Conservation (phyloP, 2,888 invertebrate genomes). For the Rosalia funebris region DNA sequence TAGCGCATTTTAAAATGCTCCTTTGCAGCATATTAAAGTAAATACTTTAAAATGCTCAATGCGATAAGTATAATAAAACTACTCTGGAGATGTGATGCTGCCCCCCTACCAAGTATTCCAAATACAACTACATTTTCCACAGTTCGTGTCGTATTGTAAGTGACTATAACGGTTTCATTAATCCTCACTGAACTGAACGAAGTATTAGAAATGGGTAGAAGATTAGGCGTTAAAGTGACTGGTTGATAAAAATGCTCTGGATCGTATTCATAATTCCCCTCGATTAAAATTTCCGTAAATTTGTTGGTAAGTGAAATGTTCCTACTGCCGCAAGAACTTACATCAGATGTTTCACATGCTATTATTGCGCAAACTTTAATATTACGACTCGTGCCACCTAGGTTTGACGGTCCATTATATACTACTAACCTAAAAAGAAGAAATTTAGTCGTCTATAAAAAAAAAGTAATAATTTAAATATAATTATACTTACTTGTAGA, state of each 20-base stretch:
- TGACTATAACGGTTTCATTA: slow-evolving; percentile 30
- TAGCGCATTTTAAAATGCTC: no score
- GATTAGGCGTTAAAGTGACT: slow-evolving; percentile 40
- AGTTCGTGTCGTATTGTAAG: slow-evolving; percentile 26
- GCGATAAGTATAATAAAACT: slow-evolving; percentile 8
- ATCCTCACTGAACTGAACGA: slow-evolving; percentile 34
- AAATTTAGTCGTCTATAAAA: no score
- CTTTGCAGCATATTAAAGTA: slow-evolving; percentile 10
- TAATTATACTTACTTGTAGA: slow-evolving; percentile 44
- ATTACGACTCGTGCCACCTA: slow-evolving; percentile 19
- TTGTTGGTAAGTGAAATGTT: slow-evolving; percentile 35
- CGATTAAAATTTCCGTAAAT: slow-evolving; percentile 43
- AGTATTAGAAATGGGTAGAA: slow-evolving; percentile 40
- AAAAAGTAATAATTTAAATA: no score
- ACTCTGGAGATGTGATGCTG: slow-evolving; percentile 14
- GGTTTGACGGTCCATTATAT: slow-evolving; percentile 36
- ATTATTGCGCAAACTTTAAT: slow-evolving; percentile 45
- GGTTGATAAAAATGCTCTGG: slow-evolving; percentile 43
- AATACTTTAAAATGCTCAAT: background rate
- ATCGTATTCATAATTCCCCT: slow-evolving; percentile 28
- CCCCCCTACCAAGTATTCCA: slow-evolving; percentile 39
- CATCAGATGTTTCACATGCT: slow-evolving; percentile 41
- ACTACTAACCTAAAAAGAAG: slow-evolving; percentile 13
- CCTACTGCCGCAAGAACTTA: slow-evolving; percentile 43
- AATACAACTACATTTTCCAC: slow-evolving; percentile 39